Percentiles rank a stretch among this genome's conserved stretches.
These are phyloP conservation scores for Spinus pinus DNA, from an alignment of 2,797 vertebrate species.

Conservation along the genomic window DNA sequence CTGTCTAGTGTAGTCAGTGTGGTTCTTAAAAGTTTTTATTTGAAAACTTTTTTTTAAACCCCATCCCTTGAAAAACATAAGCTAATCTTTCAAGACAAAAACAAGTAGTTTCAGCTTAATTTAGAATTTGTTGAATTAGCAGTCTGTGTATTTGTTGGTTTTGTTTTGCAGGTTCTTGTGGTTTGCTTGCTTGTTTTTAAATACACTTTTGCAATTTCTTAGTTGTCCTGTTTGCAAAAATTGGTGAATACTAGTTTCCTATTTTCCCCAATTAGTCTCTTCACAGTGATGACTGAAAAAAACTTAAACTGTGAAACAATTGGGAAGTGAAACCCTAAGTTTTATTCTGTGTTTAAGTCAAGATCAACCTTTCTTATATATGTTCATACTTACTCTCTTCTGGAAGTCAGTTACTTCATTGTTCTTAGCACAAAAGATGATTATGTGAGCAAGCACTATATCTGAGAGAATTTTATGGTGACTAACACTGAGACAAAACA, in stretches of 20 bases:
- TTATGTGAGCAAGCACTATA: neutral
- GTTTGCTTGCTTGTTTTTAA: neutral
- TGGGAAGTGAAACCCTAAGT: neutral
- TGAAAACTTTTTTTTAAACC: neutral
- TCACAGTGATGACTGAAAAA: neutral
- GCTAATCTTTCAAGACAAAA: neutral
- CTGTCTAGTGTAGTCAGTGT: neutral
- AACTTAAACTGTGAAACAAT: neutral
- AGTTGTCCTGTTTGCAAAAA: neutral
- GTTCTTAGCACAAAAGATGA: neutral
- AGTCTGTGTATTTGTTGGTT: neutral
- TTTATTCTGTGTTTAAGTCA: neutral
- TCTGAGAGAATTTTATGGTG: neutral
- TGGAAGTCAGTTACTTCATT: neutral
- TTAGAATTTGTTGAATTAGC: neutral
- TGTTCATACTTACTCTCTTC: neutral
- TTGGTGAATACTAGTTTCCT: neutral
- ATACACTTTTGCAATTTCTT: neutral
- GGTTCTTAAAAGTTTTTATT: neutral
- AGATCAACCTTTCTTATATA: neutral
- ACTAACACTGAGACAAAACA: neutral
- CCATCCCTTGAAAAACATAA: neutral
- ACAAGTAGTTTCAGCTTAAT: neutral
- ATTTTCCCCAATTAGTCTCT: neutral
- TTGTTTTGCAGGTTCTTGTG: neutral